Base-by-base conservation (phyloP, 2,888 invertebrate species). In the Slavum lentiscoides region DNA sequence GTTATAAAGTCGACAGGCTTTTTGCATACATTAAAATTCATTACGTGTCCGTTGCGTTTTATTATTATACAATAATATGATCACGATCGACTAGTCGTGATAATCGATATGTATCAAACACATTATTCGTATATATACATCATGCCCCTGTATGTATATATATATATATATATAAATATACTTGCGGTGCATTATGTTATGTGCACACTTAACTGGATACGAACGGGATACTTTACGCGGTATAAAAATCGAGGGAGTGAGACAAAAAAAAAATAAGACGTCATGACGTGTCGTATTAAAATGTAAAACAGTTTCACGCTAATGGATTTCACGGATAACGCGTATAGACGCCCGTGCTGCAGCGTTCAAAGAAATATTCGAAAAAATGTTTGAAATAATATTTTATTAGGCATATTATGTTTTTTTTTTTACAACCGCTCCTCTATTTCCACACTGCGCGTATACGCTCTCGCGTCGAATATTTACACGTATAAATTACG, bases 301-400 rank as follows among this genome's bases (percentile, higher is more conserved):
- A 3, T 5, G 17, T 37, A 11, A 39, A 39, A 7, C 49, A 43
- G 30, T 61, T 77, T 37, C 77, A 53, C 21, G 39, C 69, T 77
- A 77, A 77, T 77, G 77, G 77, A 77, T 77, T 77, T 61, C 61
- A 77, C 53, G 69, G 69, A 69, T 53, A 69, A 43, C n/a, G 30
- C 39, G 43, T 66, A 39, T 30, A 30, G 1, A 30, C 30, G 39
- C 1, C 5, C 11, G 30, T 4, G 30, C 30, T 30, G 23, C 15
- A n/a, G 39, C 39, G 59, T 61, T 70, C 37, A 43, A 59, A 72
- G 9, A 61, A 72, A 11, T 61, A 72, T 61, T 72, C 59, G 19
- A 23, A 61, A 23, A 23, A 19, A 61, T 43, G 30, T 72, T 43
- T 39, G 9, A 72, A 72, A 59, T 72, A 58, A 39, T 59, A 21